Percentiles rank a stretch among this genome's conserved stretches.
These are phyloP conservation scores for Leptoteleia sp. DNA, from an alignment of 1,140 invertebrate genomes.

Conservation along the genomic window DNA sequence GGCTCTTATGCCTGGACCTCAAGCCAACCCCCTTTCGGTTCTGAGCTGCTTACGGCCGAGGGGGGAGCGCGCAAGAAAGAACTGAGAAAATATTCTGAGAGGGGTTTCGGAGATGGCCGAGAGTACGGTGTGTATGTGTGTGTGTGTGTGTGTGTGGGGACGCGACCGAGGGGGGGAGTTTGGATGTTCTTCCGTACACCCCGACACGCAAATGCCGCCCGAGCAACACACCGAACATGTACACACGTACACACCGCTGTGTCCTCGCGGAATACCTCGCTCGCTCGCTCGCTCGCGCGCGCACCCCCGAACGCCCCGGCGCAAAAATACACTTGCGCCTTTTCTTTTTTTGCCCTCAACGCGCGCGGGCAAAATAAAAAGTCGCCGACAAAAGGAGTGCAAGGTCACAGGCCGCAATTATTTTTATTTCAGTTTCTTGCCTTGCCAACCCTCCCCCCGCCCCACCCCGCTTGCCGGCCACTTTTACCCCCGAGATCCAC, in stretches of 20 bases:
- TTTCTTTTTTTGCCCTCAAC: conserved; percentile 12
- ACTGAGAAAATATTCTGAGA: conserved; percentile 81
- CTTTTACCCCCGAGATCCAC: conserved; percentile 1
- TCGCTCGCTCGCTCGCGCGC: not conserved
- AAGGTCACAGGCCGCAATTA: conserved; percentile 57
- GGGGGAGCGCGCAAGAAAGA: conserved; percentile 80
- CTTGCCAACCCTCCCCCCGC: not conserved
- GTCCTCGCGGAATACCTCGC: no score
- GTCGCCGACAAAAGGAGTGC: conserved; percentile 42
- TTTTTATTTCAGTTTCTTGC: conserved; percentile 48
- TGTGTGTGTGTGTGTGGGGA: no score
- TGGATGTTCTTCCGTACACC: conserved; percentile 54
- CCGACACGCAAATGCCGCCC: conserved; percentile 37
- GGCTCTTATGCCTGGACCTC: conserved; percentile 78
- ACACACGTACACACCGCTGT: no score
- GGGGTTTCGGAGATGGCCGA: conserved; percentile 66
- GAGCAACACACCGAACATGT: conserved; percentile 19
- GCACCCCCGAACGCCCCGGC: conserved; percentile 15
- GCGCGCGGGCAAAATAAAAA: conserved; percentile 27
- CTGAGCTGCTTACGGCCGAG: conserved; percentile 76
- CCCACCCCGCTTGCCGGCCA: no score
- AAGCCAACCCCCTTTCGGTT: conserved; percentile 74
- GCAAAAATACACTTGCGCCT: conserved; percentile 50
- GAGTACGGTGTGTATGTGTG: no score
- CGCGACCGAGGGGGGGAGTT: no score